phyloP scores from a whole-genome alignment of 2,888 invertebrate genomes.

The Ophioninae sp. region DNA sequence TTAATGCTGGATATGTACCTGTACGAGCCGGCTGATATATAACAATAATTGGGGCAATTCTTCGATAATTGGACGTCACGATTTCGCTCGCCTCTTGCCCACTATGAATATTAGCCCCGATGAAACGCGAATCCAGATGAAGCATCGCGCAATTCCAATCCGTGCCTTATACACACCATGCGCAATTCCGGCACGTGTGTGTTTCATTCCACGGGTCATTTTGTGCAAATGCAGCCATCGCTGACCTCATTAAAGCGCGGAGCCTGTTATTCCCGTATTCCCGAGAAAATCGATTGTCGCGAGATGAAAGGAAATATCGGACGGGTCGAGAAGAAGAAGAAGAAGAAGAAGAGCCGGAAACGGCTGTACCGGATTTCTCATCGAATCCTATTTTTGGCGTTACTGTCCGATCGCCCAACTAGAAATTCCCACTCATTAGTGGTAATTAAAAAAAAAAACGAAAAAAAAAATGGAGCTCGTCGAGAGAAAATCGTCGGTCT shows the following conservation, averaged over 20 bases:
- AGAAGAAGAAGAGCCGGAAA: too few species aligned
- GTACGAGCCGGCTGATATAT: neutral
- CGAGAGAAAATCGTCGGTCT: too few species aligned
- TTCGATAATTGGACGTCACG: constrained; percentile 55
- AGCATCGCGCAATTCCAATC: constrained; percentile 47
- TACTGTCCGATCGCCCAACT: neutral
- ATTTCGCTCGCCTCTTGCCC: constrained; percentile 46
- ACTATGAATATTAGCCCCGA: constrained; percentile 41
- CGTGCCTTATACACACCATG: neutral
- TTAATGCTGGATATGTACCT: constrained; percentile 2
- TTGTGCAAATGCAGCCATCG: neutral
- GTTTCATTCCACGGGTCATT: constrained; percentile 1
- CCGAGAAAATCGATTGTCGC: too few species aligned
- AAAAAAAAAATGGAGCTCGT: too few species aligned
- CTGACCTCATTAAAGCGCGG: too few species aligned
- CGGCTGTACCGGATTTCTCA: too few species aligned
- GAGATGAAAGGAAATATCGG: neutral
- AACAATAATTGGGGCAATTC: constrained; percentile 54
- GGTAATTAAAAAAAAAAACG: too few species aligned
- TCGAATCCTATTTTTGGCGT: neutral
- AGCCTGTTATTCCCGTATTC: too few species aligned
- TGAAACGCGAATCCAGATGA: constrained; percentile 37
- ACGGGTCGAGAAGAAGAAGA: too few species aligned
- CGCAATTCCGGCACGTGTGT: neutral
- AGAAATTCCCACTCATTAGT: too few species aligned